Evolutionary conservation across 2,113 vertebrate species (phyloP), one percentile per base, ranked within the genome.

Genomic region (Channa maculata): DNA sequence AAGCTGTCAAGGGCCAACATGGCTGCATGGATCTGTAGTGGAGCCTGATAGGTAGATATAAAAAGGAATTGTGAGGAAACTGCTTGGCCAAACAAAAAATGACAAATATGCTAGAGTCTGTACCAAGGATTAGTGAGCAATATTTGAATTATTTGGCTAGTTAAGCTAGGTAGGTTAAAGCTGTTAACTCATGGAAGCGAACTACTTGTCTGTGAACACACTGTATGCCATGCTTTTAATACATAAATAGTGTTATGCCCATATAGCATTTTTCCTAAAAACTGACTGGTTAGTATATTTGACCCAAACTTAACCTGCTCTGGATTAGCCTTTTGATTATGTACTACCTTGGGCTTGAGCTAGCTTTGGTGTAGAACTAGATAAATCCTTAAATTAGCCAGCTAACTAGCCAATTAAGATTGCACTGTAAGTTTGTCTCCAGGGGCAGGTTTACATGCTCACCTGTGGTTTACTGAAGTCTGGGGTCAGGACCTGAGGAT

Each of bases 391-490:
- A 59, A 5, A 8, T 33, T 11, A 57, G 24, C 50, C 7, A n/a
- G 8, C 49, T 11, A 10, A 39, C 8, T 3, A n/a, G 53, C 14
- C 39, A 4, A 39, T 39, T 69, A n/a, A 49, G 33, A 1, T 39
- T 15, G 5, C n/a, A 55, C 7, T 58, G 15, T 43, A 37, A 62
- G 36, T 14, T 6, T 13, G 38, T n/a, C 3, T 41, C 10, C 8
- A 39, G 2, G 3, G 45, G 48, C 8, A 13, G 33, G 9, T 65
- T 63, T 7, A 8, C 66, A 33, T 13, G 60, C 88, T 95, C 92
- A 99, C 98, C 96, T 99, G 96, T 78, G 97, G 95, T 90, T 97
- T 98, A 92, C 98, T 98, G 81, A 96, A 97, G 91, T 99, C 98
- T 2, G 94, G 95, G 83, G 90, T 93, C 62, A 99, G 93, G 65